Evolutionary conservation across 2,797 vertebrate genomes (phyloP).

Genomic region (Pantherophis alleghaniensis): DNA sequence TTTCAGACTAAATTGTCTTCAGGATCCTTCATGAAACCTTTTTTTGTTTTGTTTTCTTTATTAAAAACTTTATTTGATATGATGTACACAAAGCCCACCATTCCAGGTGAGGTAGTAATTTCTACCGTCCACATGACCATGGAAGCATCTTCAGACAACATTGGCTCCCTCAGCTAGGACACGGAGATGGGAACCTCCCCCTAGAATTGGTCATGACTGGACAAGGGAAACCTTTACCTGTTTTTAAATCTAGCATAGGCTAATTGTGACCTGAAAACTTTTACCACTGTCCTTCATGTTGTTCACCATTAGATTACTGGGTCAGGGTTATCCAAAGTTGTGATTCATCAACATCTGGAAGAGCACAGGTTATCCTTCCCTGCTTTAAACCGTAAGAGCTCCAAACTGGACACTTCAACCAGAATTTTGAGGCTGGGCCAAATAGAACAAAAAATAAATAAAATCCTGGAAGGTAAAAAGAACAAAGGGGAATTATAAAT

Average conservation of each 20-base stretch:
- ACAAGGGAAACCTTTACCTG: not conserved
- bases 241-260: not conserved
- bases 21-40: not conserved
- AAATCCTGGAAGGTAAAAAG: not conserved
- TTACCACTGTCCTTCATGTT: not conserved
- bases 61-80: not conserved
- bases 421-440: not conserved
- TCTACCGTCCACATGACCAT: not conserved
- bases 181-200: not conserved
- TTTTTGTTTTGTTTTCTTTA: not conserved
- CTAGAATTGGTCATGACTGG: not conserved
- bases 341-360: not conserved
- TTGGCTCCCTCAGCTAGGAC: not conserved
- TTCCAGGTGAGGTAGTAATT: not conserved
- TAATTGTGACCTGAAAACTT: not conserved
- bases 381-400: not conserved
- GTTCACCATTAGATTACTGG: not conserved
- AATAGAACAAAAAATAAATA: not conserved
- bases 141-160: not conserved
- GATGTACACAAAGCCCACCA: not conserved
- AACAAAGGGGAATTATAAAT: not conserved
- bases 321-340: not conserved
- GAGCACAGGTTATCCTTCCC: not conserved
- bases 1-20: not conserved
- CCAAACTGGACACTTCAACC: not conserved